Base-by-base conservation (phyloP, 1,140 invertebrate genomes). In the Bombus pyrosoma region DNA sequence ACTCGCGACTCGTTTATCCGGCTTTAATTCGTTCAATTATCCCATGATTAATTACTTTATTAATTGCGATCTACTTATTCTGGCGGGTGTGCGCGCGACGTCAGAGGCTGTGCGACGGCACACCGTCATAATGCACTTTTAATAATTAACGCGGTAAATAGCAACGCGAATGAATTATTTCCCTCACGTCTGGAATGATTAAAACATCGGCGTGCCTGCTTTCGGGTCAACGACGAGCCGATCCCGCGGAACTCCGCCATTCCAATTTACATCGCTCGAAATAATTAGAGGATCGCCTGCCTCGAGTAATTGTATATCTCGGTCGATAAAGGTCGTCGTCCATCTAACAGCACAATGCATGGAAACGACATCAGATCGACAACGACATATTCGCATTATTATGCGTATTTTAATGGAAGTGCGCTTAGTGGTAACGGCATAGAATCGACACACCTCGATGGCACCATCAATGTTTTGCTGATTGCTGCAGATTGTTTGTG, bases 31-130 rank as follows among this genome's bases (percentile, higher is more conserved):
- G 84, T 81, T 85, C 62, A 85, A 81, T 81, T 81, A 85, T 85
- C 73, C 72, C 84, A 81, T 85, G 79, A 85, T 85, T 85, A 85
- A 85, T 85, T 85, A 85, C 79, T 81, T 85, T 71, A 85, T 85
- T 85, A 85, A 85, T 81, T 73, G 69, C 79, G 59, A 85, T 81
- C 79, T 85, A 81, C 84, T 85, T 85, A 85, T 81, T 85, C 69
- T 37, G 47, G 57, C 32, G 41, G 28, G 18, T 12, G 15, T 34
- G 68, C 34, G 69, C 5, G 28, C n/a, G n/a, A 66, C 34, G 47
- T 78, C 74, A 59, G 41, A 69, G 68, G 34, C 3, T 28, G 28
- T n/a, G 22, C 41, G 78, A 32, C 41, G 41, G 5, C 37, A 39
- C 59, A 62, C 68, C 68, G 72, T 68, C 71, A 81, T 81, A 85